A percentile compares a stretch with the other conserved stretches of the same genome.
phyloP scores from a whole-genome alignment of 2,113 vertebrate species.

The Notothenia coriiceps region DNA sequence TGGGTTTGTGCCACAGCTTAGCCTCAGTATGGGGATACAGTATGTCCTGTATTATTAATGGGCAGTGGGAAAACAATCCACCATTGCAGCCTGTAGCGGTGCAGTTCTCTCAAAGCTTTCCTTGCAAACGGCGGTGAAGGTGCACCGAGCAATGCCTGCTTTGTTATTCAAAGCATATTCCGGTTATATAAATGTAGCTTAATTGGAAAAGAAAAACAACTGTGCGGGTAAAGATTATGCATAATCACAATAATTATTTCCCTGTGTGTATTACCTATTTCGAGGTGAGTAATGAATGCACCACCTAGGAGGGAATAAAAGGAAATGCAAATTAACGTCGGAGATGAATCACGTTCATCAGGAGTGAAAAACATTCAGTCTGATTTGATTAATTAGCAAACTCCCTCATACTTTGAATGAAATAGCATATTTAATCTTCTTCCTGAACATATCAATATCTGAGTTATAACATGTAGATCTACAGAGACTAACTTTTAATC shows the following conservation, averaged over 20 bases:
- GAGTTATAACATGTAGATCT: not conserved
- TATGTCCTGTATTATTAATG: conserved; percentile 53
- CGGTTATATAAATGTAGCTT: conserved; percentile 59
- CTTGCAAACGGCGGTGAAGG: conserved; percentile 13
- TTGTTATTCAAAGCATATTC: conserved; percentile 69
- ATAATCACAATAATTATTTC: conserved; percentile 82
- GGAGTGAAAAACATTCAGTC: conserved; percentile 31
- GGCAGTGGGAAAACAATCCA: conserved; percentile 33
- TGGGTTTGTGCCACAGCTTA: conserved; percentile 6
- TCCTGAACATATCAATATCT: not conserved
- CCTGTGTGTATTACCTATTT: conserved; percentile 74
- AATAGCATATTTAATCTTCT: conserved; percentile 10
- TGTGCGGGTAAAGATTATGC: conserved; percentile 61
- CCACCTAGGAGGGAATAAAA: conserved; percentile 66
- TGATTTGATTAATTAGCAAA: conserved; percentile 63
- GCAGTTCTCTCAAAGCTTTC: conserved; percentile 24
- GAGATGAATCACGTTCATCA: conserved; percentile 60
- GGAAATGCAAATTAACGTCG: conserved; percentile 66
- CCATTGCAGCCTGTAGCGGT: conserved; percentile 30
- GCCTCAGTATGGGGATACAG: conserved; percentile 4
- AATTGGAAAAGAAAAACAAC: conserved; percentile 79
- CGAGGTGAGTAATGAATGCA: conserved; percentile 75
- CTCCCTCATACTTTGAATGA: conserved; percentile 26
- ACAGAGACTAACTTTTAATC: not conserved
- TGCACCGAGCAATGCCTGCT: conserved; percentile 35